phyloP scores from a whole-genome alignment of 2,888 invertebrate genomes.

The Acanthoscelides obtectus region DNA sequence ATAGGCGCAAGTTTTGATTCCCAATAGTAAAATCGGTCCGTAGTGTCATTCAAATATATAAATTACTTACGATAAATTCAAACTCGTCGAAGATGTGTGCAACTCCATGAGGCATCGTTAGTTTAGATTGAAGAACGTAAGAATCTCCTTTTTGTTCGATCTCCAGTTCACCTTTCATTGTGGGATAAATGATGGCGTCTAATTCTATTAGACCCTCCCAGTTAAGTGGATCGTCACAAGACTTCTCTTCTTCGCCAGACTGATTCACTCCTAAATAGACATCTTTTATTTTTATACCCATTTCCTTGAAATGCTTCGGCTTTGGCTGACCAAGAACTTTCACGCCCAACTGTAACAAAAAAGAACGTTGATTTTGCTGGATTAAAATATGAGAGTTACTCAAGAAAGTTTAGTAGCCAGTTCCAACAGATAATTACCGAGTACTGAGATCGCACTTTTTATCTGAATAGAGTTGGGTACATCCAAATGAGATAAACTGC shows the following conservation, averaged over 20 bases:
- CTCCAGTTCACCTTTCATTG: slow-evolving; percentile 53
- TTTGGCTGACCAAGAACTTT: slow-evolving; percentile 43
- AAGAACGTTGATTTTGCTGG: not conserved
- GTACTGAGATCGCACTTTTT: too few relatives aligned
- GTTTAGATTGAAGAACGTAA: slow-evolving; percentile 48
- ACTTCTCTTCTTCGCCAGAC: slow-evolving; percentile 33
- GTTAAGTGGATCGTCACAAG: slow-evolving; percentile 50
- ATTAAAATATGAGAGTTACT: too few relatives aligned
- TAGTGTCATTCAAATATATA: too few relatives aligned
- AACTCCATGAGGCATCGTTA: slow-evolving; percentile 53
- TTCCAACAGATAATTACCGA: too few relatives aligned
- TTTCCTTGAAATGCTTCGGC: slow-evolving; percentile 41
- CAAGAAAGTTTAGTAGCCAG: too few relatives aligned
- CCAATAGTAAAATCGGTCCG: too few relatives aligned
- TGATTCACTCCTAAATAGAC: slow-evolving; percentile 36
- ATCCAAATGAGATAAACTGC: too few relatives aligned
- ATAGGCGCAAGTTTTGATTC: too few relatives aligned
- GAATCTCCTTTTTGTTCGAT: slow-evolving; percentile 57
- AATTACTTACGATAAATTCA: slow-evolving; percentile 50
- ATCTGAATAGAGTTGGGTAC: too few relatives aligned
- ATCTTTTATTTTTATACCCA: slow-evolving; percentile 40
- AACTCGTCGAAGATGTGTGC: slow-evolving; percentile 56
- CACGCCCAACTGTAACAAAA: slow-evolving; percentile 41
- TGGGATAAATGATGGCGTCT: slow-evolving; percentile 55
- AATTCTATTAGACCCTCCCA: slow-evolving; percentile 55